Evolutionary conservation across 2,888 invertebrate genomes (phyloP), one percentile per base, ranked within the genome.

Genomic region (Cancer borealis): DNA sequence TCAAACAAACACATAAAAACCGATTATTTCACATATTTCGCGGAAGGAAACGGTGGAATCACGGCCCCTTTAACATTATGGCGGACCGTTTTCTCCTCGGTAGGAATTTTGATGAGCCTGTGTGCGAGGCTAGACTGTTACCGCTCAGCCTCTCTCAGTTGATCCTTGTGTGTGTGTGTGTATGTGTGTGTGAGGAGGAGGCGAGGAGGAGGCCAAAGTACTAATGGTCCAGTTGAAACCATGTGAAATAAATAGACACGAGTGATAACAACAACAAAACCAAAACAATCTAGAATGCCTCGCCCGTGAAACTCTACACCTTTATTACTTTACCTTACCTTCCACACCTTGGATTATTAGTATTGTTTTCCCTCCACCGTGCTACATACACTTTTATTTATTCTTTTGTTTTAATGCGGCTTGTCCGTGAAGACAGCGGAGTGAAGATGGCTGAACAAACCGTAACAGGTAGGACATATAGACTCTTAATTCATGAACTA

Each of bases 111-210:
- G 93, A 93, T 93, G 93, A 92, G 94, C 92, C 92, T 88, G 92
- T 87, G 93, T 91, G 95, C 95, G 95, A 95, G 95, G 95, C 95
- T 95, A 95, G 95, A 91, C 91, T 95, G 95, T 93, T 95, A 93
- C 93, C 94, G 94, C 94, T 88, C 88, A 92, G 92, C 79, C 92
- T 92, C 54, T 79, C 92, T 73, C 94, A 94, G 94, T 94, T 94
- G 90, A 92, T 92, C 92, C 94, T 92, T 90, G 89, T 92, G 89
- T 54, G 92, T 92, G 93, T 92, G 46, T 49, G 87, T 73, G 91
- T 54, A 89, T 66, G 54, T 66, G 89, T 91, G 94, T 94, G 92
- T 84, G 66, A 46, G 54, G 54, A 91, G 84, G 84, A 30, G 30
- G 84, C 84, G 84, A 39, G 60, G 60, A 92, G 87, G 92, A 87